Evolutionary conservation across 2,888 invertebrate species (phyloP), one percentile per base, ranked within the genome.

Genomic region (Seladonia tumulorum): DNA sequence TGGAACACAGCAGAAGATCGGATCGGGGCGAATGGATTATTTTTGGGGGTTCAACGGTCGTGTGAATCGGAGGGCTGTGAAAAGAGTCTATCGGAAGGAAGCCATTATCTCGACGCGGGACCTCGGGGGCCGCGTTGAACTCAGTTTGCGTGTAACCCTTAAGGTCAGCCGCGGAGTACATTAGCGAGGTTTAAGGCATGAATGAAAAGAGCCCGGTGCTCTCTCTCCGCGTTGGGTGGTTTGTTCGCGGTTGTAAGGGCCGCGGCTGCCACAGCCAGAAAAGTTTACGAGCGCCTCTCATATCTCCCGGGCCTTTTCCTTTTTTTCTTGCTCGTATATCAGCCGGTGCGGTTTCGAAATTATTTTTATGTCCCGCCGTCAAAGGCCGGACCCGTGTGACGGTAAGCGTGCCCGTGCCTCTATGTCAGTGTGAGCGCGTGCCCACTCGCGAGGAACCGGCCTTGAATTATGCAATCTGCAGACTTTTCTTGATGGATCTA

Each of bases 341-440:
- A 94, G 91, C 87, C 89, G 87, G 81, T 94, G 94, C 90, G 94
- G 94, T 94, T 93, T 92, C 85, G 89, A 93, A 93, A 94, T 94
- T 92, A 94, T 94, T 94, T 94, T 92, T 92, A 93, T 91, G 91
- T 88, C 88, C 87, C 89, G 86, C 90, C 92, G 91, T 94, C 93
- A 93, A 91, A 92, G 90, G 90, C 85, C 76, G 87, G 35, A n/a
- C 77, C 83, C 71, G 82, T 79, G 79, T 60, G 79, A 79, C 82
- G 49, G 75, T 63, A 74, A 47, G 83, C 47, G 71, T 81, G 86
- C 79, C 70, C 81, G 77, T 25, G 25, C 22, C 53, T 53, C 53
- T 10, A 8, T 53, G 53, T 74, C 70, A 57, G 68, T 71, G 79
- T 68, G 72, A 75, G 85, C 85, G 76, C 87, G 80, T 76, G 76